phyloP scores from a whole-genome alignment of 2,888 invertebrate genomes.

The Synergus gifuensis region DNA sequence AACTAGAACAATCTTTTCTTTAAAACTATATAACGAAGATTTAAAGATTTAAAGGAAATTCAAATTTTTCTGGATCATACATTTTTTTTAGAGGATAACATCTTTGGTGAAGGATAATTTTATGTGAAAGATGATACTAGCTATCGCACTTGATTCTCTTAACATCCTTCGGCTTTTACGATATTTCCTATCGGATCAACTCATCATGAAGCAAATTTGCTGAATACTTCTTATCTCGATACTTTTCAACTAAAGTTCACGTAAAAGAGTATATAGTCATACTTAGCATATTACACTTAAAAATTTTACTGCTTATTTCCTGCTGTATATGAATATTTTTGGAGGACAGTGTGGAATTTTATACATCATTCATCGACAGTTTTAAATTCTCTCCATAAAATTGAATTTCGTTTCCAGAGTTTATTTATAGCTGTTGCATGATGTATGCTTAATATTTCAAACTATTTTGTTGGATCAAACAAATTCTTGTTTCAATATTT shows the following conservation, averaged over 20 bases:
- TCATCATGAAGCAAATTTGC: background rate
- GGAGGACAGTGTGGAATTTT: background rate
- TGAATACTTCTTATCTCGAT: background rate
- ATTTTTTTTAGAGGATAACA: background rate
- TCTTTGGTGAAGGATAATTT: background rate
- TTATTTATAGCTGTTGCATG: background rate
- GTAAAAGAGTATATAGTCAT: background rate
- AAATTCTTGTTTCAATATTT: background rate
- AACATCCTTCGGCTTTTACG: background rate
- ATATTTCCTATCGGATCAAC: background rate
- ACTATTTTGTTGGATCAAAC: no score
- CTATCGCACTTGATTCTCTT: background rate
- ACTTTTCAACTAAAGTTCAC: background rate
- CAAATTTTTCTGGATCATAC: no score
- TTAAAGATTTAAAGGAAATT: no score
- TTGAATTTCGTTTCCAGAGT: background rate
- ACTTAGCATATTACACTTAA: background rate
- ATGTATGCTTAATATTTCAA: background rate
- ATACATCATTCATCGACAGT: background rate
- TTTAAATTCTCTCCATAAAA: background rate
- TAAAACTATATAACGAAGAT: no score
- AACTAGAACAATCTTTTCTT: background rate
- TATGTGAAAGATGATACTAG: background rate
- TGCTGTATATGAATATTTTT: background rate
- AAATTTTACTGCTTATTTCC: slow-evolving; percentile 1